Evolutionary conservation across 2,797 vertebrate species (phyloP).

Genomic region (Crax fasciolata): DNA sequence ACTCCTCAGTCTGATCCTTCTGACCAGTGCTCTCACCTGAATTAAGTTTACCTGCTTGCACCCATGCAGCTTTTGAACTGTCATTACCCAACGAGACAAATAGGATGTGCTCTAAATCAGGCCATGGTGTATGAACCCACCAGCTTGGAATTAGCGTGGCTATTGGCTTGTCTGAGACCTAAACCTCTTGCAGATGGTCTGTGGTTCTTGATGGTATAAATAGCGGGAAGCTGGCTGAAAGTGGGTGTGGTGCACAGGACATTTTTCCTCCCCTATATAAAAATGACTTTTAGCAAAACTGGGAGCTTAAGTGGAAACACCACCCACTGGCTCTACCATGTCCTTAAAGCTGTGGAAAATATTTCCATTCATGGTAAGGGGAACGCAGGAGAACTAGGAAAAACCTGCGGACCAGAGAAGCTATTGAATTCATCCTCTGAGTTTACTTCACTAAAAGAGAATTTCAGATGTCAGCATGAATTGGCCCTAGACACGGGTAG

Average conservation of each 20-base stretch:
- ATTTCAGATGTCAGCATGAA: slow-evolving; percentile 55
- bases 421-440: slow-evolving; percentile 5
- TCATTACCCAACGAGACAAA: neutral
- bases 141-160: neutral
- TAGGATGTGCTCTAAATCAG: neutral
- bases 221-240: neutral
- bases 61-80: neutral
- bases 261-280: neutral
- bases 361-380: neutral
- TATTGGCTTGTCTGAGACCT: neutral
- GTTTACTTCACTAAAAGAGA: slow-evolving; percentile 18
- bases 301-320: neutral
- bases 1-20: neutral
- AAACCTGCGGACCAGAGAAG: slow-evolving; percentile 5
- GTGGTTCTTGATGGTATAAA: slow-evolving; percentile 2
- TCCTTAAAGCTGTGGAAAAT: slow-evolving; percentile 12
- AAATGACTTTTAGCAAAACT: slow-evolving; percentile 16
- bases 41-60: neutral
- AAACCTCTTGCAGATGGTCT: neutral
- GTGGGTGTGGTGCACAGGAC: neutral
- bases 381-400: neutral
- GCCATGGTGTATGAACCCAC: neutral
- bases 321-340: neutral
- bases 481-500: slow-evolving; percentile 21
- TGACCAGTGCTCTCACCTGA: neutral